Evolutionary conservation across 2,888 invertebrate genomes (phyloP), one percentile per base, ranked within the genome.

Genomic region (Pristionchus fissidentatus): DNA sequence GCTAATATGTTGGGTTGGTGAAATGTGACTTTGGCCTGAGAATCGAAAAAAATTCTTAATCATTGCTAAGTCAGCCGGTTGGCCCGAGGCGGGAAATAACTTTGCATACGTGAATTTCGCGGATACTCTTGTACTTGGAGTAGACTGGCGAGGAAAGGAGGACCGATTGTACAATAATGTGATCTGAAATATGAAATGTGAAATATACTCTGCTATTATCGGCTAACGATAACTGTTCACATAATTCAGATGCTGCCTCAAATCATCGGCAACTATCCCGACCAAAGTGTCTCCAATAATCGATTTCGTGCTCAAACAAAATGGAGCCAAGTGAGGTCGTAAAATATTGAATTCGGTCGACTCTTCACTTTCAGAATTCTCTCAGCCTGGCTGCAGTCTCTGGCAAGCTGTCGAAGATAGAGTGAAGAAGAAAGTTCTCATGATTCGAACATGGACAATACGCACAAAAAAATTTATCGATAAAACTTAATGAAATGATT

Each of bases 101-200:
- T 70, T 70, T 41, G 22, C 70, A 0, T 70, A n/a, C 22, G 70
- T 70, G 1, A 70, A 41, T 13, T 70, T 70, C 4, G 70, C 70
- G 22, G 70, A 70, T 43, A 70, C 70, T 0, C 41, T 70, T 3
- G 70, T 43, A 22, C 41, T 70, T 1, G 43, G 41, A 8, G 13
- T 22, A 4, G 70, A 70, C 43, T 70, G 70, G 70, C 70, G 26
- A 15, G 70, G 70, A n/a, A 70, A 19, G 26, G 70, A 70, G 26
- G 70, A 70, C 5, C 41, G 70, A n/a, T 26, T 70, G n/a, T 70
- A 26, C 70, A 70, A 38, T 19, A 70, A 70, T n/a, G 70, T 70
- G 10, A 5, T 1, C 1, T 35, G 2, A n/a, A n/a, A n/a, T n/a
- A n/a, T n/a, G n/a, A n/a, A n/a, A n/a, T n/a, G n/a, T n/a, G n/a